phyloP scores from a whole-genome alignment of 2,888 invertebrate species.

The Cerastis leucographa region DNA sequence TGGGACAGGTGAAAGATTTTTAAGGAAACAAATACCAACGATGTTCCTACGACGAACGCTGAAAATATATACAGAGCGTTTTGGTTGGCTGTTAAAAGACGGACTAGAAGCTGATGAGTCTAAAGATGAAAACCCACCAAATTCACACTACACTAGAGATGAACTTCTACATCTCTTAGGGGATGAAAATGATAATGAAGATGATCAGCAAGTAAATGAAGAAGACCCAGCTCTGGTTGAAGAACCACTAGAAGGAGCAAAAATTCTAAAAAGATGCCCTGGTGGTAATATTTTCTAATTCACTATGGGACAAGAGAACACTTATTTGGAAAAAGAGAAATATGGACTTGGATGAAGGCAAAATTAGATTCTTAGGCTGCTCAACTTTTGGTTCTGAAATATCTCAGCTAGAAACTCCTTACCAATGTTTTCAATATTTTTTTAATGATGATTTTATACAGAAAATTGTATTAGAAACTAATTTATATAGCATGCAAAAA shows the following conservation, averaged over 20 bases:
- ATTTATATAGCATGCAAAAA: slow-evolving; percentile 43
- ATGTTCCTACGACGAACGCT: slow-evolving; percentile 9
- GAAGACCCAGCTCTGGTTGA: slow-evolving; percentile 55
- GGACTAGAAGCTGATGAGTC: slow-evolving; percentile 69
- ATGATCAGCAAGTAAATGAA: slow-evolving; percentile 29
- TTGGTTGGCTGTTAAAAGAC: slow-evolving; percentile 71
- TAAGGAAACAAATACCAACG: not conserved
- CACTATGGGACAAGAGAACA: slow-evolving; percentile 71
- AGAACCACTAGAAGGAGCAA: slow-evolving; percentile 44
- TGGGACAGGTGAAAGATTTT: slow-evolving; percentile 14
- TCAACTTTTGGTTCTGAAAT: slow-evolving; percentile 7
- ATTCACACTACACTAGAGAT: slow-evolving; percentile 57
- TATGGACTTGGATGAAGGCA: slow-evolving; percentile 69
- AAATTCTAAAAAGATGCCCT: slow-evolving; percentile 39
- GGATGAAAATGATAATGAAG: slow-evolving; percentile 50
- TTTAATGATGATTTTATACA: slow-evolving; percentile 45
- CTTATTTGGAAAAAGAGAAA: slow-evolving; percentile 71
- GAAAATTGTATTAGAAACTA: slow-evolving; percentile 16
- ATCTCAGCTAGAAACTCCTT: slow-evolving; percentile 9
- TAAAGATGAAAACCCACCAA: slow-evolving; percentile 66
- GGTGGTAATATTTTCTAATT: slow-evolving; percentile 27
- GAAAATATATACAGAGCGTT: slow-evolving; percentile 18
- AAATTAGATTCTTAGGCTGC: slow-evolving; percentile 64
- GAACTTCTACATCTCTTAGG: slow-evolving; percentile 63
- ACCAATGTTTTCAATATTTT: slow-evolving; percentile 43